A percentile compares a stretch with the other conserved stretches of the same genome.
Conservation (phyloP, 2,888 invertebrate species). For the Tortricodes alternella region DNA sequence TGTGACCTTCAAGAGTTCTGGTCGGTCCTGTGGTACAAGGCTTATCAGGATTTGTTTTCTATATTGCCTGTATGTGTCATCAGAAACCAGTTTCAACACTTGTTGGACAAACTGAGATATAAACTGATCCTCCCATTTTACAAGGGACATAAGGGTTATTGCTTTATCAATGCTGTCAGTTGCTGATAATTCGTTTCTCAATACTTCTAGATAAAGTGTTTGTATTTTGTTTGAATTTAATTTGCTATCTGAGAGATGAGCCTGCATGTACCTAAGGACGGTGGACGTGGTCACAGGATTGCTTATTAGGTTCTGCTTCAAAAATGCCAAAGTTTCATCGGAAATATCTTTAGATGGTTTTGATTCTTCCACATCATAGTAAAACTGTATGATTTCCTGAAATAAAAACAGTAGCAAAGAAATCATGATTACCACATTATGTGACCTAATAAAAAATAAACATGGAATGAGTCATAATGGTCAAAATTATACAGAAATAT, state of each 20-base stretch:
- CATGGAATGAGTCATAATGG: too few species aligned
- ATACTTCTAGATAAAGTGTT: constrained; percentile 57
- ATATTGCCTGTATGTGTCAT: constrained; percentile 64
- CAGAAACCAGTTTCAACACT: constrained; percentile 59
- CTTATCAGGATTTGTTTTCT: constrained; percentile 73
- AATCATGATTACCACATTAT: neutral
- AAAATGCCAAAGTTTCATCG: constrained; percentile 58
- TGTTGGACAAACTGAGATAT: constrained; percentile 55
- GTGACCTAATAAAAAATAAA: neutral
- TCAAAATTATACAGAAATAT: too few species aligned
- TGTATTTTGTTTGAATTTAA: constrained; percentile 56
- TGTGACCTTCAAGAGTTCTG: constrained; percentile 58
- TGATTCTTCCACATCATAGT: constrained; percentile 57
- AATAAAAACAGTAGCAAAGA: neutral
- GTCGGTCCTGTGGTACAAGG: constrained; percentile 64
- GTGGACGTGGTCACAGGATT: constrained; percentile 70
- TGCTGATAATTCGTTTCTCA: constrained; percentile 61
- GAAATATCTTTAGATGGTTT: constrained; percentile 57
- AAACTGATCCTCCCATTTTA: constrained; percentile 60
- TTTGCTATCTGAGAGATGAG: constrained; percentile 46
- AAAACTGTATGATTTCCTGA: constrained; percentile 67
- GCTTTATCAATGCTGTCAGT: constrained; percentile 60
- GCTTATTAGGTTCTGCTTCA: constrained; percentile 67
- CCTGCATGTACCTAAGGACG: constrained; percentile 58
- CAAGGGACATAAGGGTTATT: constrained; percentile 62